These are phyloP conservation scores for Eonycteris spelaea DNA, from an alignment of 2,113 vertebrate genomes.

Conservation along the genomic window DNA sequence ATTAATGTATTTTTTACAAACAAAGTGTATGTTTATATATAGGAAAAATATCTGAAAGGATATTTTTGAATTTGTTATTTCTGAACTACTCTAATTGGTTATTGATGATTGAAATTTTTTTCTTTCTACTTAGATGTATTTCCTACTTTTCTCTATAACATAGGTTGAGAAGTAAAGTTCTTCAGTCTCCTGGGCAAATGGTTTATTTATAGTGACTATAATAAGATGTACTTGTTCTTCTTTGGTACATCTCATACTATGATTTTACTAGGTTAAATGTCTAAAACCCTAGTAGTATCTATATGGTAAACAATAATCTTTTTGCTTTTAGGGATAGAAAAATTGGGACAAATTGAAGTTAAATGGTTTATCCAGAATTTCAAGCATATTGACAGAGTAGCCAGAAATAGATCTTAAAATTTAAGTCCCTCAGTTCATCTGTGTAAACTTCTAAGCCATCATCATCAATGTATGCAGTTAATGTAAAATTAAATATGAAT, in stretches of 20 bases:
- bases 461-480: slow-evolving; percentile 29
- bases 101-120: background rate
- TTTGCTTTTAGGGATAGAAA: slow-evolving; percentile 31
- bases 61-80: background rate
- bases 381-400: slow-evolving; percentile 49
- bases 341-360: slow-evolving; percentile 46
- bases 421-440: slow-evolving; percentile 46
- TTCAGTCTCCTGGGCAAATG: background rate
- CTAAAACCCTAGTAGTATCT: background rate
- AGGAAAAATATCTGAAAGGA: background rate
- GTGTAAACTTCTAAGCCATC: slow-evolving; percentile 39
- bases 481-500: background rate
- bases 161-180: slow-evolving; percentile 53
- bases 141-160: background rate
- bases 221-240: background rate
- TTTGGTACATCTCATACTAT: background rate
- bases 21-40: background rate
- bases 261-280: background rate
- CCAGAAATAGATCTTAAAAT: slow-evolving; percentile 64
- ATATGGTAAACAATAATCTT: slow-evolving; percentile 24
- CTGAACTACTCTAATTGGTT: background rate
- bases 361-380: slow-evolving; percentile 45
- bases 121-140: background rate
- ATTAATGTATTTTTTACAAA: background rate
- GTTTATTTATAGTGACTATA: background rate